A percentile compares a stretch with the other conserved stretches of the same genome.
These are phyloP conservation scores for Campylomormyrus numenius DNA, from an alignment of 2,113 vertebrate species.

Conservation along the genomic window DNA sequence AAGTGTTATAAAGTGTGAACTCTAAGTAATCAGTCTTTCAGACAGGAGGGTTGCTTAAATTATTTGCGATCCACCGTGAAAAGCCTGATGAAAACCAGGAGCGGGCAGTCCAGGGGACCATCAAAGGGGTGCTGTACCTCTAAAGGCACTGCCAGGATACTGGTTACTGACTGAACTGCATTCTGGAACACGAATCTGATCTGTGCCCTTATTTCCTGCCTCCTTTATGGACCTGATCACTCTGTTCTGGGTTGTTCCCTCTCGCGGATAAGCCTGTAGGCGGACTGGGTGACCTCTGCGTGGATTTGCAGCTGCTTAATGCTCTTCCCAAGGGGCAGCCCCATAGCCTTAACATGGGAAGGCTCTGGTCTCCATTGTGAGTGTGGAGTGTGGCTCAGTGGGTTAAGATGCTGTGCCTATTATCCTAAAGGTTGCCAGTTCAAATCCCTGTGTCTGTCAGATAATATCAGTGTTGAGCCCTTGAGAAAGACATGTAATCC, in stretches of 20 bases:
- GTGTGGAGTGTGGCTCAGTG: neutral
- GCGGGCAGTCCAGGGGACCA: neutral
- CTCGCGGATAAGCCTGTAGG: neutral
- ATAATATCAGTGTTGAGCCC: neutral
- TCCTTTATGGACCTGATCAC: neutral
- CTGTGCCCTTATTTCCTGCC: constrained; percentile 8
- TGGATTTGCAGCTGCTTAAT: neutral
- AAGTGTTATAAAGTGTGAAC: neutral
- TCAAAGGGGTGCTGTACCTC: no score
- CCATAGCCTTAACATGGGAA: neutral
- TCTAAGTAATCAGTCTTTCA: neutral
- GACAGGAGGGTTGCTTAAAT: neutral
- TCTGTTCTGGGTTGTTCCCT: neutral
- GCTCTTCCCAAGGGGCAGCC: neutral
- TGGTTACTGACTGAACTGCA: neutral
- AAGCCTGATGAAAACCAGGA: neutral
- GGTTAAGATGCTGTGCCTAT: neutral
- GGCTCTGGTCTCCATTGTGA: constrained; percentile 56
- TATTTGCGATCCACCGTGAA: neutral
- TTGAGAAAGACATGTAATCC: neutral
- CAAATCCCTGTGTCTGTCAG: neutral
- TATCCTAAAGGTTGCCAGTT: neutral
- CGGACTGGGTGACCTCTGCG: neutral
- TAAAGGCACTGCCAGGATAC: neutral
- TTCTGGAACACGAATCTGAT: constrained; percentile 8